Conservation (phyloP, 2,888 invertebrate genomes). For the Cosmopolites sordidus region DNA sequence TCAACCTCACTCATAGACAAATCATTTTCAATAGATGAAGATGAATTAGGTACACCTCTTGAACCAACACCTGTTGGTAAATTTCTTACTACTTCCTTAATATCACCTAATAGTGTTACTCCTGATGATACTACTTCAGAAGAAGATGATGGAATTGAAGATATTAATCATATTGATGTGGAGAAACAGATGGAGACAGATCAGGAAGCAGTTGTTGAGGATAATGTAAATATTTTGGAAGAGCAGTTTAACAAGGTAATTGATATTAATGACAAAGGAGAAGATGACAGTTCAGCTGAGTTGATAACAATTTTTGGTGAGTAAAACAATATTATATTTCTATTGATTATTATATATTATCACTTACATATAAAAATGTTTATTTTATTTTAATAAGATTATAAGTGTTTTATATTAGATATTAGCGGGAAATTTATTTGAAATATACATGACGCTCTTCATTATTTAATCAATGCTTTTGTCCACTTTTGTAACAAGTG, state of each 20-base stretch:
- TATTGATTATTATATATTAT: too few relatives aligned
- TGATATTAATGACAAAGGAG: slow-evolving; percentile 7
- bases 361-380: too few relatives aligned
- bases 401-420: too few relatives aligned
- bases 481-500: too few relatives aligned
- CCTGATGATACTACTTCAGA: slow-evolving; percentile 25
- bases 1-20: slow-evolving; percentile 34
- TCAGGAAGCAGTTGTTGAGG: neutral
- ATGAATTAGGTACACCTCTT: slow-evolving; percentile 34
- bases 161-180: slow-evolving; percentile 13
- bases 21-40: slow-evolving; percentile 40
- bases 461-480: too few relatives aligned
- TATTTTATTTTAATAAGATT: too few relatives aligned
- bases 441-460: too few relatives aligned
- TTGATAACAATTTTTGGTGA: neutral
- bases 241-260: neutral
- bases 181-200: slow-evolving; percentile 2
- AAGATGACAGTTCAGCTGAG: slow-evolving; percentile 7
- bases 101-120: slow-evolving; percentile 21
- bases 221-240: slow-evolving; percentile 8
- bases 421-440: too few relatives aligned
- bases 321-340: neutral
- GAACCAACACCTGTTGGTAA: slow-evolving; percentile 32
- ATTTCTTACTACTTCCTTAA: slow-evolving; percentile 23
- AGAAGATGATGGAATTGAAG: slow-evolving; percentile 26